Percentiles rank a stretch among this genome's conserved stretches.
phyloP scores from a whole-genome alignment of 1,140 invertebrate species.

The Cotesia vestalis region DNA sequence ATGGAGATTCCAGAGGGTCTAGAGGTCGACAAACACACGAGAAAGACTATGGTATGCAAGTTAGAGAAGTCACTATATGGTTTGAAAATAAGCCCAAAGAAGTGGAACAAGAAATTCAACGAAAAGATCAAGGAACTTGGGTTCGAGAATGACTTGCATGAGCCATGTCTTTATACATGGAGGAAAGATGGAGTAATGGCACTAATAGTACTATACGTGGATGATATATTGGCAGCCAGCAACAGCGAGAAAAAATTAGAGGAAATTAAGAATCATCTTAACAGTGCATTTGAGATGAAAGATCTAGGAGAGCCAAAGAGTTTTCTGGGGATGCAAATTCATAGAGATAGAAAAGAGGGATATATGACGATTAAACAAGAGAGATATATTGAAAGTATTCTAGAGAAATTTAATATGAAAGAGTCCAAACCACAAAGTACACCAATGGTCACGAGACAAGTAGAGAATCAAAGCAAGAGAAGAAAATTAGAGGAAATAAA shows the following conservation, averaged over 20 bases:
- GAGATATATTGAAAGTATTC: conserved; percentile 24
- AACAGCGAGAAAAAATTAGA: conserved; percentile 23
- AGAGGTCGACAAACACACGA: not conserved
- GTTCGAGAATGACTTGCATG: conserved; percentile 40
- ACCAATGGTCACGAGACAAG: too few relatives aligned
- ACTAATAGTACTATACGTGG: conserved; percentile 27
- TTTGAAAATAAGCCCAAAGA: not conserved
- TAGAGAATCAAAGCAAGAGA: too few relatives aligned
- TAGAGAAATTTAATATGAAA: conserved; percentile 29
- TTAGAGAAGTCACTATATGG: conserved; percentile 51
- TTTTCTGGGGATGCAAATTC: conserved; percentile 29
- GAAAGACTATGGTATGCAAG: conserved; percentile 38
- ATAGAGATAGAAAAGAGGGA: conserved; percentile 20
- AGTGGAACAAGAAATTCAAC: conserved; percentile 30
- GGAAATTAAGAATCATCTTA: conserved; percentile 18
- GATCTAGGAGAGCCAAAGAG: conserved; percentile 24
- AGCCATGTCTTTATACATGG: conserved; percentile 54
- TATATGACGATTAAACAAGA: conserved; percentile 26
- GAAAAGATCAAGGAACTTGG: conserved; percentile 36
- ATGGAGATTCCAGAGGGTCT: conserved; percentile 55
- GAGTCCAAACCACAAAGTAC: conserved; percentile 28
- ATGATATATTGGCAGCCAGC: conserved; percentile 31
- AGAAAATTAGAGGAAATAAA: too few relatives aligned
- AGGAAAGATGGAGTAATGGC: conserved; percentile 12
- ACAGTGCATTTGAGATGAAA: conserved; percentile 28